phyloP scores from a whole-genome alignment of 2,888 invertebrate species.

The Choristoneura rosaceana region DNA sequence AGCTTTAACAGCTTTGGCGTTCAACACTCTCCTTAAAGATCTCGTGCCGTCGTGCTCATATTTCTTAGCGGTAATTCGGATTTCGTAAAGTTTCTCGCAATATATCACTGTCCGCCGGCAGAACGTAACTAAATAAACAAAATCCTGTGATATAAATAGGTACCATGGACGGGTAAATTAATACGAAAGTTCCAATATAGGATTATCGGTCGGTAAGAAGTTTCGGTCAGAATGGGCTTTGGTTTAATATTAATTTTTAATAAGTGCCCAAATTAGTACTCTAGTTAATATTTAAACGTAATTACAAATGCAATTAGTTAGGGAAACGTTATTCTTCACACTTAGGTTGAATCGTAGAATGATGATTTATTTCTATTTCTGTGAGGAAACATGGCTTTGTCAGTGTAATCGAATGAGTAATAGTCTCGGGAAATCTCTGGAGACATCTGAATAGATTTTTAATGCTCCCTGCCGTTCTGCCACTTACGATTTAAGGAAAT shows the following conservation, averaged over 20 bases:
- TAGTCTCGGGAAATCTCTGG: constrained; percentile 11
- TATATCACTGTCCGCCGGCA: constrained; percentile 19
- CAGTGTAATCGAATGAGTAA: constrained; percentile 10
- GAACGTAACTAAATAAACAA: constrained; percentile 27
- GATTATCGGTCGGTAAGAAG: constrained; percentile 4
- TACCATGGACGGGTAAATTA: constrained; percentile 20
- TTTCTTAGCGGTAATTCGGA: constrained; percentile 3
- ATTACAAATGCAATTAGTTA: neutral
- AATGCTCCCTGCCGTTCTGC: neutral
- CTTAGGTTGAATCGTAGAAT: neutral
- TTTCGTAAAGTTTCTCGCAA: constrained; percentile 20
- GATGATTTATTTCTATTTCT: constrained; percentile 7
- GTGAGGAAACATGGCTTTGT: constrained; percentile 1
- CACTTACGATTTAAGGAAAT: constrained; percentile 11
- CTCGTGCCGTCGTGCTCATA: neutral
- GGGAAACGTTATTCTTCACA: neutral
- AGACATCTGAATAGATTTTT: constrained; percentile 19
- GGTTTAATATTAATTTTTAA: constrained; percentile 17
- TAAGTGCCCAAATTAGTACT: neutral
- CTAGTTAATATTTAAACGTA: neutral
- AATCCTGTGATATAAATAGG: constrained; percentile 9
- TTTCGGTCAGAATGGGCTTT: neutral
- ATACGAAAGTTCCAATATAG: constrained; percentile 30
- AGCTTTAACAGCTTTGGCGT: constrained; percentile 12
- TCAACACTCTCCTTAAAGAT: neutral